Evolutionary conservation across 2,113 vertebrate genomes (phyloP).

Genomic region (Chlorocebus sabaeus): DNA sequence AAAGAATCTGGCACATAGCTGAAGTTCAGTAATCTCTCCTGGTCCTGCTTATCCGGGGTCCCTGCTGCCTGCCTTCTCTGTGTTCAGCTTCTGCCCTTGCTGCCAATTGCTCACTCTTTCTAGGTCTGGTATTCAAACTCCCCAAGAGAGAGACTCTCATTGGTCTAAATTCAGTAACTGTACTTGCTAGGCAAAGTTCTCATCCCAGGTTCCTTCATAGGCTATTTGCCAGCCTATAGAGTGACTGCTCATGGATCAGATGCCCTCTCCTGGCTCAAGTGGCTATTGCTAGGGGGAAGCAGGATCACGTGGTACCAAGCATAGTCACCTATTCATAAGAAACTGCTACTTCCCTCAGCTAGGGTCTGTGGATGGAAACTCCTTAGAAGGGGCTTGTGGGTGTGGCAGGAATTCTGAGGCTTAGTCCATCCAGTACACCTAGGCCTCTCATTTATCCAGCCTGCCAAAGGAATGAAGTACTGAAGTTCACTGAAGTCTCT

Average conservation of each 20-base stretch:
- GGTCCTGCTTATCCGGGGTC: conserved; percentile 22
- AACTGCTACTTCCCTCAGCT: conserved; percentile 53
- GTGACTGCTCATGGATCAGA: conserved; percentile 24
- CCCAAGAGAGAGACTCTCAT: conserved; percentile 12
- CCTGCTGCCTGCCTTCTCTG: conserved; percentile 39
- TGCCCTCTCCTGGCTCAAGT: conserved; percentile 53
- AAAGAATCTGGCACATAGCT: conserved; percentile 12
- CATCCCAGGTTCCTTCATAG: background rate
- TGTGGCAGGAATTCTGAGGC: conserved; percentile 72
- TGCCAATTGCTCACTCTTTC: conserved; percentile 47
- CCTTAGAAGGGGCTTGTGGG: conserved; percentile 62
- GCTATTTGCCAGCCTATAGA: conserved; percentile 35
- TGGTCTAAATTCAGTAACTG: conserved; percentile 43
- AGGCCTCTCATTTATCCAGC: conserved; percentile 72
- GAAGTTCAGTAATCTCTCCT: conserved; percentile 31
- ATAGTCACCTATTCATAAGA: conserved; percentile 74
- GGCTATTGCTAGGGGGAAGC: conserved; percentile 20
- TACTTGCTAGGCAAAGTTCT: conserved; percentile 39
- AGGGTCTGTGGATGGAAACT: conserved; percentile 69
- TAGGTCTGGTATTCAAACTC: conserved; percentile 50
- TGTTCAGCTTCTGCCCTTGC: conserved; percentile 10
- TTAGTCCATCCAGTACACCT: conserved; percentile 66
- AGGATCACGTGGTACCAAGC: conserved; percentile 45
- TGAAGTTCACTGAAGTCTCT: conserved; percentile 70
- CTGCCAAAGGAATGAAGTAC: conserved; percentile 71